These are phyloP conservation scores for Trichopoda pennipes DNA, from an alignment of 2,888 invertebrate species.

Conservation along the genomic window DNA sequence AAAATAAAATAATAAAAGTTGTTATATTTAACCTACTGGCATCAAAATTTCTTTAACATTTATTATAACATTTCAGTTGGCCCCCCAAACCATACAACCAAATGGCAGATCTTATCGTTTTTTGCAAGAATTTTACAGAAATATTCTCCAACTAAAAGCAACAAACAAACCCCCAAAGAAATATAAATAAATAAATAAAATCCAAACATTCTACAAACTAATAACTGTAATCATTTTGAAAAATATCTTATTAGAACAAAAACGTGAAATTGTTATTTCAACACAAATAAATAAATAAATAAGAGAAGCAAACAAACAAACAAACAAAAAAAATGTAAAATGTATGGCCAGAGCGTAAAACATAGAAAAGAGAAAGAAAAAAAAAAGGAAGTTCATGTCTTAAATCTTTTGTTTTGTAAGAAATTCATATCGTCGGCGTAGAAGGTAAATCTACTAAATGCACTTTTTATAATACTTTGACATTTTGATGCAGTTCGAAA, in stretches of 20 bases:
- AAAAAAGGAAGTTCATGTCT: slow-evolving; percentile 22
- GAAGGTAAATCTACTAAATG: no score
- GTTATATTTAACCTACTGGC: slow-evolving; percentile 57
- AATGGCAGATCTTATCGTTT: slow-evolving; percentile 38
- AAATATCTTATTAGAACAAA: slow-evolving; percentile 68
- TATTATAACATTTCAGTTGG: not conserved
- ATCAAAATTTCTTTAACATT: slow-evolving; percentile 50
- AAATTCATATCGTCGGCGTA: no score
- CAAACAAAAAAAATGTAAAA: no score
- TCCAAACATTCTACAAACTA: slow-evolving; percentile 4
- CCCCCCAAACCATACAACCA: not conserved
- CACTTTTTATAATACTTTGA: no score
- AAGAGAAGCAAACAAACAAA: not conserved
- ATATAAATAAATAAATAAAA: no score
- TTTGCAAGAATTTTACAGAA: slow-evolving; percentile 4
- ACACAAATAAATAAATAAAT: not conserved
- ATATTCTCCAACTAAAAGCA: not conserved
- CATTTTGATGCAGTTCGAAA: no score
- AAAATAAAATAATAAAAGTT: slow-evolving; percentile 29
- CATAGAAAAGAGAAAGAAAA: not conserved
- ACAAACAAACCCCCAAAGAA: no score
- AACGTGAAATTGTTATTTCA: slow-evolving; percentile 59
- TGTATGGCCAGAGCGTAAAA: not conserved
- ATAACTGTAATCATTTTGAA: slow-evolving; percentile 60
- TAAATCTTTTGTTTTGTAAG: slow-evolving; percentile 45